These are phyloP conservation scores for Calidris pygmaea DNA, from an alignment of 2,113 vertebrate species.

Conservation along the genomic window DNA sequence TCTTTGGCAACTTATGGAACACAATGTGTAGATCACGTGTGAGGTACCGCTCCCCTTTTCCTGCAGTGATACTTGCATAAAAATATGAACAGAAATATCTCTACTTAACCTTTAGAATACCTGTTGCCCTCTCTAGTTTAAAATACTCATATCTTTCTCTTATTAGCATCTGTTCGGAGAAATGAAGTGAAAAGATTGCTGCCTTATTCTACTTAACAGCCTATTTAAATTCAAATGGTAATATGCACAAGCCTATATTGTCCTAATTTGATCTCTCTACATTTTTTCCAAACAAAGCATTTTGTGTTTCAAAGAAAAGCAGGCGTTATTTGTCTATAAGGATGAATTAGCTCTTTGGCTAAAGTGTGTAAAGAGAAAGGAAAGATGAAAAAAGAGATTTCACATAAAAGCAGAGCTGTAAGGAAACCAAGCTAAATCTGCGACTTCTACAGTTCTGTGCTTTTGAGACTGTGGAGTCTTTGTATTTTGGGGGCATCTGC, in stretches of 20 bases:
- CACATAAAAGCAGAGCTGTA: neutral
- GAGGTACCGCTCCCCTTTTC: neutral
- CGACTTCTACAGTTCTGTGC: neutral
- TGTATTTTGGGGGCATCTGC: neutral
- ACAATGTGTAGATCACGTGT: accelerated
- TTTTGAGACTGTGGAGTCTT: neutral
- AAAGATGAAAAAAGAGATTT: neutral
- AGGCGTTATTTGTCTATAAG: neutral
- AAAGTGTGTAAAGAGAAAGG: neutral
- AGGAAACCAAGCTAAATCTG: neutral
- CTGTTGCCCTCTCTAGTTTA: slow-evolving; percentile 3
- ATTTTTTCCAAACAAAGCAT: neutral
- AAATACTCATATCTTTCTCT: neutral
- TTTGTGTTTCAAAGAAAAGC: neutral
- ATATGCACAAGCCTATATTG: neutral
- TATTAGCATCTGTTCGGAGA: neutral
- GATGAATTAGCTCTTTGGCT: neutral
- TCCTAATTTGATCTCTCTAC: neutral
- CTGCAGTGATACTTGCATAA: neutral
- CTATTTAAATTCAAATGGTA: slow-evolving; percentile 20
- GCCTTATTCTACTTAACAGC: neutral
- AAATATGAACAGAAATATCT: neutral
- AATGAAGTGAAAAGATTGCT: neutral
- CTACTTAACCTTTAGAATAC: neutral
- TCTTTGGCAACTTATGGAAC: accelerated